These are phyloP conservation scores for Drosophila merina DNA, from an alignment of 2,888 invertebrate species.

Conservation along the genomic window DNA sequence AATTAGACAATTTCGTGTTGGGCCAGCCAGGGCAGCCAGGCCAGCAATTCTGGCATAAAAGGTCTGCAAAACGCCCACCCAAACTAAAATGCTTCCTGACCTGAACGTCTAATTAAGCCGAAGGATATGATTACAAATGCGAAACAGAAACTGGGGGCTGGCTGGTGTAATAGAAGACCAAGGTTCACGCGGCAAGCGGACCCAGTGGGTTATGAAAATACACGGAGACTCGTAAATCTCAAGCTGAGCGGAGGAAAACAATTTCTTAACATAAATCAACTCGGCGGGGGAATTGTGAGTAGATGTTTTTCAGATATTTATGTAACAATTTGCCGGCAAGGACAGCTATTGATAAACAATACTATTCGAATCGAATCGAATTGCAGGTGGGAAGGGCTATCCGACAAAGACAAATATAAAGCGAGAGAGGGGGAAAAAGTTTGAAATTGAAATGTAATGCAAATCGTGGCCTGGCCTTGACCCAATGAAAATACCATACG, in stretches of 20 bases:
- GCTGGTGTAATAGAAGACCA: constrained; percentile 35
- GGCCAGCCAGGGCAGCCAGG: not conserved
- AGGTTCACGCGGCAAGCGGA: constrained; percentile 39
- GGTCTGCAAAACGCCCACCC: constrained; percentile 20
- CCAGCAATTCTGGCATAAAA: not conserved
- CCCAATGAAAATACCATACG: constrained; percentile 50
- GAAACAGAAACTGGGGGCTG: constrained; percentile 3
- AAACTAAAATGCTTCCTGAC: constrained; percentile 25
- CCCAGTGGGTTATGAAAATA: constrained; percentile 7
- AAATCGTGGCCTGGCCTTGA: constrained; percentile 60
- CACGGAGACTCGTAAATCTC: constrained; percentile 23
- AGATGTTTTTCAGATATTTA: constrained; percentile 21
- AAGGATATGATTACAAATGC: constrained; percentile 41
- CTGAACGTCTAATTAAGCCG: constrained; percentile 40
- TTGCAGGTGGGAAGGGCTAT: constrained; percentile 19
- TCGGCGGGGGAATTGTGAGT: constrained; percentile 25
- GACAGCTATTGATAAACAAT: constrained; percentile 39
- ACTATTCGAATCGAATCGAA: constrained; percentile 23
- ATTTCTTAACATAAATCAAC: constrained; percentile 43
- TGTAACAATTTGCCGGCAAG: constrained; percentile 39
- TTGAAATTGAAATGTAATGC: constrained; percentile 70
- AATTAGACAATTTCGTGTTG: constrained; percentile 58
- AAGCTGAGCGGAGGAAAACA: constrained; percentile 23
- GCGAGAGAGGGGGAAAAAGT: not conserved
- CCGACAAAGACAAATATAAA: not conserved